phyloP scores from a whole-genome alignment of 2,113 vertebrate species.

The Anguilla rostrata region DNA sequence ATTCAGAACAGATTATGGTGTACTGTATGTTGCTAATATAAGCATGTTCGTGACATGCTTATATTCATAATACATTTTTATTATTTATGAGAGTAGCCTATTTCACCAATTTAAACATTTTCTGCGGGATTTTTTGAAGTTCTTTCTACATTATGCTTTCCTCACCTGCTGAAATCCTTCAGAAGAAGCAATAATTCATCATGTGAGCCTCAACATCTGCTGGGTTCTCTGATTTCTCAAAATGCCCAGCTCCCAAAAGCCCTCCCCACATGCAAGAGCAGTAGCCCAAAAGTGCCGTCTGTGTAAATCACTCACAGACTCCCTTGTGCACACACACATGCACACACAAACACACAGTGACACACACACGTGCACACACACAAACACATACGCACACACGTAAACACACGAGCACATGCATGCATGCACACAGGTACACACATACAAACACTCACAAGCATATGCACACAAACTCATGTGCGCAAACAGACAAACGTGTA shows the following conservation, averaged over 20 bases:
- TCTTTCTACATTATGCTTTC: constrained; percentile 69
- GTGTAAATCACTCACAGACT: constrained; percentile 36
- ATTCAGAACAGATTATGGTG: neutral
- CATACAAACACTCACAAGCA: neutral
- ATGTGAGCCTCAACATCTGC: constrained; percentile 80
- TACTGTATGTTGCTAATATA: neutral
- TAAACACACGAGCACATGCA: neutral
- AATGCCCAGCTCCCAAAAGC: constrained; percentile 79
- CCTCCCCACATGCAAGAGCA: constrained; percentile 75
- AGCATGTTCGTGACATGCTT: neutral
- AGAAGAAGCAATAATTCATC: constrained; percentile 76
- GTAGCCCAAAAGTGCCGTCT: constrained; percentile 78
- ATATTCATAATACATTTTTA: neutral
- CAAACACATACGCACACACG: neutral
- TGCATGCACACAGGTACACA: neutral
- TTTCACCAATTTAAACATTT: neutral
- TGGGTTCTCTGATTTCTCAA: constrained; percentile 74
- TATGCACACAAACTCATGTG: neutral
- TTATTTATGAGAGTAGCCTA: neutral
- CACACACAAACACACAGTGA: neutral
- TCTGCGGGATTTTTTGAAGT: constrained; percentile 25
- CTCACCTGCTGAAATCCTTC: constrained; percentile 77
- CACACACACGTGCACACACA: constrained; percentile 6
- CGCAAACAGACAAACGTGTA: neutral
- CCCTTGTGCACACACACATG: neutral